These are phyloP conservation scores for Coccyzus lansbergi DNA, from an alignment of 2,797 vertebrate species.

Conservation along the genomic window DNA sequence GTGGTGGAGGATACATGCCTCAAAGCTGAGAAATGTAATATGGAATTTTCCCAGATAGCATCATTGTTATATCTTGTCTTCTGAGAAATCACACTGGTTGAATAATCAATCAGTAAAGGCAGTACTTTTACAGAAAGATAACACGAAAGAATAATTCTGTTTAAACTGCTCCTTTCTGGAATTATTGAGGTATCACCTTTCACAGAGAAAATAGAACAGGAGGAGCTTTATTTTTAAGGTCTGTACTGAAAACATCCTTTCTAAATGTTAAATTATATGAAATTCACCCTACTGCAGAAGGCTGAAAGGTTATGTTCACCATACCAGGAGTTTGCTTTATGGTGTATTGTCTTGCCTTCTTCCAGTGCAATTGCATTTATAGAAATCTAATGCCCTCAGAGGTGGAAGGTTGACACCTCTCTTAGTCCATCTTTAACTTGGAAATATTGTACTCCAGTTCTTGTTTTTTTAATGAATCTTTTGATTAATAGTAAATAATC, in stretches of 20 bases:
- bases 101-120: background rate
- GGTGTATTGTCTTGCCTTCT: background rate
- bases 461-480: constrained; percentile 37
- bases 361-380: background rate
- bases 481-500: constrained; percentile 43
- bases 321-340: background rate
- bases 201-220: background rate
- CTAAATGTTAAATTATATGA: background rate
- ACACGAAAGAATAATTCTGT: background rate
- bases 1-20: background rate
- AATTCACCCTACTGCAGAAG: background rate
- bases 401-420: background rate
- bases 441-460: background rate
- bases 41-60: background rate
- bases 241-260: background rate
- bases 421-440: background rate
- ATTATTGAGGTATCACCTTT: background rate
- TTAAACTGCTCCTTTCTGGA: background rate
- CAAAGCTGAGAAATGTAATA: background rate
- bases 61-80: background rate
- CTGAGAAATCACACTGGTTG: background rate
- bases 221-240: background rate
- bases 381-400: background rate
- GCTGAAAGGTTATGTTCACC: background rate
- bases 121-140: background rate